A percentile compares a stretch with the other conserved stretches of the same genome.
phyloP scores from a whole-genome alignment of 2,113 vertebrate species.

The Xerus inauris region DNA sequence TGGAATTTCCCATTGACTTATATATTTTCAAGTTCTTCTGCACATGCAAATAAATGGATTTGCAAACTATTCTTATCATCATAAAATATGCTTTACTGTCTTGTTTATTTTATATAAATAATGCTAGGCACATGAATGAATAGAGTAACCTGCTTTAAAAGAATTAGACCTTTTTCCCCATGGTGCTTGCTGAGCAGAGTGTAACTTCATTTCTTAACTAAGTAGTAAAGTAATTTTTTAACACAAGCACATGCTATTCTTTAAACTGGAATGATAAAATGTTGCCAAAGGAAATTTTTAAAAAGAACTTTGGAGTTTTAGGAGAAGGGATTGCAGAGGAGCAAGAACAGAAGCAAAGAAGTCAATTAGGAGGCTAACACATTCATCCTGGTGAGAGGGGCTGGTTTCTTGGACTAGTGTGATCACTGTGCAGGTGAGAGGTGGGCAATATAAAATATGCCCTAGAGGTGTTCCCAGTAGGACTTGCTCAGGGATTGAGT shows the following conservation, averaged over 20 bases:
- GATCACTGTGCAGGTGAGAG: neutral
- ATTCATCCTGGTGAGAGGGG: neutral
- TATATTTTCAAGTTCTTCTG: neutral
- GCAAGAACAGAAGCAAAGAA: neutral
- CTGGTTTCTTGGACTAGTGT: neutral
- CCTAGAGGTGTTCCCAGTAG: neutral
- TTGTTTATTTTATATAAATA: neutral
- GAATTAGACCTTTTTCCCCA: neutral
- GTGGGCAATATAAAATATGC: neutral
- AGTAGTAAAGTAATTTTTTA: slow-evolving; percentile 17
- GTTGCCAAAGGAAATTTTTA: neutral
- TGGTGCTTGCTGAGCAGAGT: neutral
- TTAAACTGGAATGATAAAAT: slow-evolving; percentile 9
- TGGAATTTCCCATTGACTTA: neutral
- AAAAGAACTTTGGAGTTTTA: neutral
- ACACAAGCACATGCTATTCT: neutral
- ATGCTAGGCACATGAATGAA: neutral
- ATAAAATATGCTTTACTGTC: neutral
- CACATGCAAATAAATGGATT: neutral
- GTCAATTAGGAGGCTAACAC: too few relatives aligned
- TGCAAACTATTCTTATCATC: neutral
- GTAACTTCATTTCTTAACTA: slow-evolving; percentile 32
- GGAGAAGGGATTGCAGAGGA: neutral
- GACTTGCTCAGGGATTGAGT: neutral
- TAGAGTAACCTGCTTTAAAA: slow-evolving; percentile 17